Evolutionary conservation across 2,888 invertebrate species (phyloP), one percentile per base, ranked within the genome.

Genomic region (Hyppa rectilinea): DNA sequence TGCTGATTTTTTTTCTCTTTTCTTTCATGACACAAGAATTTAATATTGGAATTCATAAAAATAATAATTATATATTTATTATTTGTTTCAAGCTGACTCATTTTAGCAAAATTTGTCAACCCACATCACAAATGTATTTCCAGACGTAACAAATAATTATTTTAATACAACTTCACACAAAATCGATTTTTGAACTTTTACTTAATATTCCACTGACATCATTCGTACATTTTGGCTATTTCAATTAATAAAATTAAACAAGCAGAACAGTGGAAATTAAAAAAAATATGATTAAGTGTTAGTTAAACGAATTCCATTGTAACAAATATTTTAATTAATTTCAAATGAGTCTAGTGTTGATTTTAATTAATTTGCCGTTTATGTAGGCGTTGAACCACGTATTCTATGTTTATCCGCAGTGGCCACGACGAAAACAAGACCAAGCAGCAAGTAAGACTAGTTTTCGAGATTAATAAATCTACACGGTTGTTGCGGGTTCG

Each of bases 291-390:
- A 43, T 17, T n/a, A 56, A 9, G 36, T 29, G 26, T 23, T 38
- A n/a, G 1, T 43, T 53, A 1, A 45, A 17, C 3, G 23, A 68
- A 40, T 47, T 23, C 4, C 10, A 68, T 58, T 17, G 23, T 67
- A 20, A 45, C 31, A 26, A n/a, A 58, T 20, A 36, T 58, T 58
- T 45, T 38, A 23, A 59, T 40, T 40, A 12, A 38, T 49, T 36
- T 5, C 10, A 36, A 55, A 50, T 31, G 12, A 26, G 3, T 53
- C 34, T 75, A 45, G 38, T 29, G 20, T 66, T 40, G 38, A 20
- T 71, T 55, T 40, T 40, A 71, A 40, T 55, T 71, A 2, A 40
- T 55, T 14, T 14, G 0, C 4, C 3, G 10, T 53, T 29, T 31
- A 5, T 17, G 5, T 47, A 17, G 4, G 43, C 14, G 20, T 31